A percentile compares a stretch with the other conserved stretches of the same genome.
These are phyloP conservation scores for Toxostoma redivivum DNA, from an alignment of 2,113 vertebrate species.

Conservation along the genomic window DNA sequence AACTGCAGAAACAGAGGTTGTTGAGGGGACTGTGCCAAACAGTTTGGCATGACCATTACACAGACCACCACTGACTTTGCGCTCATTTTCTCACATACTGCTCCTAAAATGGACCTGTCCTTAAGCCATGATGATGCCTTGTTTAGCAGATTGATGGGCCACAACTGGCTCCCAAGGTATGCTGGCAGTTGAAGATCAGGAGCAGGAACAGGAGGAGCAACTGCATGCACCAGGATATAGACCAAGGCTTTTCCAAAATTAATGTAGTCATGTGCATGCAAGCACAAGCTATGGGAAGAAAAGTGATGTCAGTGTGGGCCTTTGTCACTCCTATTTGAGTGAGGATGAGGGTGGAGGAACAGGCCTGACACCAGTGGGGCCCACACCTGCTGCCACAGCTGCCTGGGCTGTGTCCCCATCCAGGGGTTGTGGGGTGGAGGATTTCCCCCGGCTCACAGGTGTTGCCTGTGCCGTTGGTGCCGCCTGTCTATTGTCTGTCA, in stretches of 20 bases:
- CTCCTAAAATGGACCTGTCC: neutral
- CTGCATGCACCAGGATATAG: fast-evolving
- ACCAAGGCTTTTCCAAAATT: neutral
- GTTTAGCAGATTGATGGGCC: neutral
- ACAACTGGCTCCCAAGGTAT: fast-evolving
- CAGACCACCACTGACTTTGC: fast-evolving
- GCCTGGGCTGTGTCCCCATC: neutral
- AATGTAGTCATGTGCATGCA: neutral
- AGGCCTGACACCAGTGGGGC: neutral
- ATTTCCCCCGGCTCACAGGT: neutral
- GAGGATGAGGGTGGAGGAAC: neutral
- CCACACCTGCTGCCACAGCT: slow-evolving; percentile 32
- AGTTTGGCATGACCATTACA: neutral
- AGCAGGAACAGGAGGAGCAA: neutral
- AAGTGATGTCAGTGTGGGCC: fast-evolving
- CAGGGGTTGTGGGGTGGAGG: neutral
- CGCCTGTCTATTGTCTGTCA: neutral
- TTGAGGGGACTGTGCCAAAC: neutral
- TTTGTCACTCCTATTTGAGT: neutral
- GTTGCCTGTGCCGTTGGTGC: neutral
- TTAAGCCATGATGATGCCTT: neutral
- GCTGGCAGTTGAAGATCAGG: neutral
- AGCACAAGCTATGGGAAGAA: neutral
- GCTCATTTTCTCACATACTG: neutral
- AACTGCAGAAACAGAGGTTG: neutral